A percentile compares a stretch with the other conserved stretches of the same genome.
These are phyloP conservation scores for Yponomeuta evonymella DNA, from an alignment of 2,888 invertebrate species.

Conservation along the genomic window DNA sequence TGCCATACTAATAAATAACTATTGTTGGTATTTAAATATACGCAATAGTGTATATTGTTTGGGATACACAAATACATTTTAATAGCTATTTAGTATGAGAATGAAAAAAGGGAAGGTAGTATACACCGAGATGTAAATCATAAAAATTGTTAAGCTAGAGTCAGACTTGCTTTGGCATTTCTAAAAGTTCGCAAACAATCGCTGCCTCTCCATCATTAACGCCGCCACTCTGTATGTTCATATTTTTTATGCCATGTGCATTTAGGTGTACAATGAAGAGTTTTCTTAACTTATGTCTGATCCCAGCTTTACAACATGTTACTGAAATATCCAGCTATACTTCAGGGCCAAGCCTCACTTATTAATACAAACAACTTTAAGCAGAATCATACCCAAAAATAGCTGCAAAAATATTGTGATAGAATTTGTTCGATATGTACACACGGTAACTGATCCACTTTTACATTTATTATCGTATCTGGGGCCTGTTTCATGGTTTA, in stretches of 20 bases:
- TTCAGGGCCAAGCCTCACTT: neutral
- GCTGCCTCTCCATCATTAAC: too few relatives aligned
- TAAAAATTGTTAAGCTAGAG: conserved; percentile 17
- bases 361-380: neutral
- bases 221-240: neutral
- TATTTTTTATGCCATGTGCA: too few relatives aligned
- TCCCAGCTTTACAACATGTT: neutral
- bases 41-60: conserved; percentile 11
- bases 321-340: neutral
- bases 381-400: neutral
- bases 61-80: conserved; percentile 40
- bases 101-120: conserved; percentile 21
- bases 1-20: conserved; percentile 15
- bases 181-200: too few relatives aligned
- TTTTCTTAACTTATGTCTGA: neutral
- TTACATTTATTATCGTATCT: too few relatives aligned
- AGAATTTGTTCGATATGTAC: too few relatives aligned
- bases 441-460: too few relatives aligned
- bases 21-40: conserved; percentile 15
- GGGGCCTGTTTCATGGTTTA: too few relatives aligned
- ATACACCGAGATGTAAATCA: conserved; percentile 12
- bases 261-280: too few relatives aligned
- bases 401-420: neutral
- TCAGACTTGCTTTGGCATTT: neutral
- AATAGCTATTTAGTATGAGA: conserved; percentile 43